Evolutionary conservation across 2,113 vertebrate species (phyloP).

Genomic region (Chelonoidis abingdonii): DNA sequence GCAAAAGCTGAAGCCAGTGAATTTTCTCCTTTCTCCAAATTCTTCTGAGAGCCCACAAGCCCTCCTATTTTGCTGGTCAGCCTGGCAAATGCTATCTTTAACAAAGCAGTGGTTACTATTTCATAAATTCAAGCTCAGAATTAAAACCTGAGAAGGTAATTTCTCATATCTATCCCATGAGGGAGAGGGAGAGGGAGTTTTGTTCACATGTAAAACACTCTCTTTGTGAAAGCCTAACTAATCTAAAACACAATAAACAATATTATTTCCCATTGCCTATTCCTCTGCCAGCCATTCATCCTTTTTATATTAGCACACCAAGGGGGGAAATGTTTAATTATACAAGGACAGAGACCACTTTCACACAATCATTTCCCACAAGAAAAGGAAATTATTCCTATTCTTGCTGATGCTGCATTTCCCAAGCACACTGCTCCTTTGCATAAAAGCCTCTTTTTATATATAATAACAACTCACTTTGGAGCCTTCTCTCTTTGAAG

Average conservation of each 20-base stretch:
- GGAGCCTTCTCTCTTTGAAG: background rate
- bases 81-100: slow-evolving; percentile 27
- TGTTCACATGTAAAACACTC: slow-evolving; percentile 7
- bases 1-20: slow-evolving; percentile 16
- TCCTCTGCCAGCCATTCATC: background rate
- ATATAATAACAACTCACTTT: background rate
- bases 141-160: slow-evolving; percentile 51
- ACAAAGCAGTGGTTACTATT: slow-evolving; percentile 23
- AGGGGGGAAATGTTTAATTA: background rate
- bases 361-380: background rate
- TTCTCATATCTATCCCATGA: slow-evolving; percentile 9
- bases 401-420: background rate
- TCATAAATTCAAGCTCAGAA: slow-evolving; percentile 58
- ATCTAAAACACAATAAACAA: slow-evolving; percentile 13
- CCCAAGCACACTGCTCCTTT: background rate
- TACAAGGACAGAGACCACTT: background rate
- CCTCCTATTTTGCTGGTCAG: slow-evolving; percentile 10
- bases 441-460: background rate
- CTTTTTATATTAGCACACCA: background rate
- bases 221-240: slow-evolving; percentile 20
- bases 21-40: slow-evolving; percentile 21
- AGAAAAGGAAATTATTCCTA: background rate
- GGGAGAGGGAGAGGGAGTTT: background rate
- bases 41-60: background rate
- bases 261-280: slow-evolving; percentile 21